Conservation (phyloP, 2,113 vertebrate species). For the Catharus bicknelli region DNA sequence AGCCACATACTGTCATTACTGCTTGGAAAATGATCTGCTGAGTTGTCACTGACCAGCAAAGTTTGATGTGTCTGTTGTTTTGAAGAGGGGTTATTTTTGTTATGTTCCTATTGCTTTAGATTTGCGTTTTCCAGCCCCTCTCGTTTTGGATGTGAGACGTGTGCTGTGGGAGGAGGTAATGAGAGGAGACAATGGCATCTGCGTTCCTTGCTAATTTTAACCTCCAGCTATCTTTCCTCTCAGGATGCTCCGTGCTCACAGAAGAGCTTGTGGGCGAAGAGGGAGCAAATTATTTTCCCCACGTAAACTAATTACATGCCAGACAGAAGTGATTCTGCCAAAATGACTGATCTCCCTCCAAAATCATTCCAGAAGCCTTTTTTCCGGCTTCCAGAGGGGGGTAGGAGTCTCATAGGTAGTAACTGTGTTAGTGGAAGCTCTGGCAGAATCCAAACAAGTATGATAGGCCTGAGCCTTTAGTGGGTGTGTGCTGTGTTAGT, state of each 20-base stretch:
- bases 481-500: neutral
- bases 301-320: neutral
- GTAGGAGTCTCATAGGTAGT: neutral
- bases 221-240: constrained; percentile 37
- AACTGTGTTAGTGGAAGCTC: neutral
- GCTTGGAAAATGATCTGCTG: neutral
- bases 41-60: neutral
- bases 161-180: constrained; percentile 37
- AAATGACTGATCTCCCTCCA: neutral
- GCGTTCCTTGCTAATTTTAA: constrained; percentile 61
- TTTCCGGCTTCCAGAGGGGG: neutral
- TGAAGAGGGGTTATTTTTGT: neutral
- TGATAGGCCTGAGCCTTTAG: neutral
- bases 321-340: neutral
- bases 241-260: neutral
- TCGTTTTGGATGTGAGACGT: neutral
- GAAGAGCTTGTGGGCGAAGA: neutral
- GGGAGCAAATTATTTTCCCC: neutral
- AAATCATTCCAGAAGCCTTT: neutral
- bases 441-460: neutral
- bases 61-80: neutral
- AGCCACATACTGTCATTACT: neutral
- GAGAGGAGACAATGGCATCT: constrained; percentile 51
- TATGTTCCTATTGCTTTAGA: neutral
- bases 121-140: neutral